Base-by-base conservation (phyloP, 2,797 vertebrate species). In the Salmo trutta region DNA sequence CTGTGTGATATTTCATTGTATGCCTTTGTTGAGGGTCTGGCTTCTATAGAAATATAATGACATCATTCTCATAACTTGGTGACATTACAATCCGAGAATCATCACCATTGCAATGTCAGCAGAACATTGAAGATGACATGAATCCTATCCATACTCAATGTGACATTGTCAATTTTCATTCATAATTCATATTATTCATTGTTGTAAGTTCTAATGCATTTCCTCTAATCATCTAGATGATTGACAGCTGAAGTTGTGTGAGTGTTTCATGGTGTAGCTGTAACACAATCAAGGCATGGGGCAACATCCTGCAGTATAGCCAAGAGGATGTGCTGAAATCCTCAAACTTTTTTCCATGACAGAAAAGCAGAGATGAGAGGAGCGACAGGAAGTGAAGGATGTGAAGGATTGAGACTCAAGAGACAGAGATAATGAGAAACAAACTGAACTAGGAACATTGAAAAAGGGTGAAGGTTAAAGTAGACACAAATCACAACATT, bases 331-430 rank as follows among this genome's bases (percentile, higher is more conserved):
- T 29, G 81, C 84, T 83, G 77, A 71, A 59, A 65, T 88, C 86
- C 56, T n/a, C 56, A 21, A 19, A 21, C 5, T 82, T 4, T 31
- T 24, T 65, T 71, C 76, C 0, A 73, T 81, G 81, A 90, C 84
- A 87, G 85, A 91, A 89, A 69, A 52, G 36, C 24, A n/a, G 19
- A 3, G 77, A 84, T 83, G 73, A 84, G 90, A 90, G 88, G 88
- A 79, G 80, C 76, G 53, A 81, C 16, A 73, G 41, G 73, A 74
- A 56, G 27, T 47, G 15, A 33, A 31, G 16, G 0, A 8, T 24
- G 24, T 65, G 70, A 74, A 76, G 14, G 65, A 87, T 83, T 78
- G 76, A 54, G 51, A 86, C 73, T 75, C 69, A 77, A 52, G 21
- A 47, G 64, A 71, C 73, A 69, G 72, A 29, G 78, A 81, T 81